Percentiles rank a stretch among this genome's conserved stretches.
Conservation (phyloP, 2,888 invertebrate species). For the Callimorpha dominula region DNA sequence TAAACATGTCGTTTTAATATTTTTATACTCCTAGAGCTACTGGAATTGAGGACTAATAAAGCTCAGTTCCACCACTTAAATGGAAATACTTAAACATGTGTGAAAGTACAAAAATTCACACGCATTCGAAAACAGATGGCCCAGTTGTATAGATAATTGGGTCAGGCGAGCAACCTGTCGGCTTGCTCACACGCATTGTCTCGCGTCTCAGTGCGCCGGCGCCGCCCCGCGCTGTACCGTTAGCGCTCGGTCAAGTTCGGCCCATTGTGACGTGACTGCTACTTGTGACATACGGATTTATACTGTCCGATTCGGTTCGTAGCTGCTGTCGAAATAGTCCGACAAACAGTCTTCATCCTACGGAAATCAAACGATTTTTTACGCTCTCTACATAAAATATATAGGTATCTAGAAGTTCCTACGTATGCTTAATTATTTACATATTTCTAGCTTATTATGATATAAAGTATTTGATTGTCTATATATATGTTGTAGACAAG, state of each 20-base stretch:
- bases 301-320: constrained; percentile 49
- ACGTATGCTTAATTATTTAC: not conserved
- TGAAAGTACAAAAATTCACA: constrained; percentile 78
- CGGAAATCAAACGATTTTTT: constrained; percentile 20
- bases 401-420: not conserved
- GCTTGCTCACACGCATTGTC: constrained; percentile 81
- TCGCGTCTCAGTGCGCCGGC: constrained; percentile 63
- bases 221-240: constrained; percentile 70
- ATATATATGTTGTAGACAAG: no score
- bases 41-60: constrained; percentile 3
- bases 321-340: constrained; percentile 28
- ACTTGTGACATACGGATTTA: constrained; percentile 72
- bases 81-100: constrained; percentile 53
- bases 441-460: not conserved
- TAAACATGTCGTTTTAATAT: not conserved
- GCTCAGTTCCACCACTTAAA: constrained; percentile 36
- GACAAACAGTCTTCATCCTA: constrained; percentile 12
- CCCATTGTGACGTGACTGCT: constrained; percentile 78
- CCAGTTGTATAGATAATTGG: constrained; percentile 81
- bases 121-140: constrained; percentile 77
- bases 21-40: not conserved
- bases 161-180: constrained; percentile 85
- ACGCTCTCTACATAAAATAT: not conserved
- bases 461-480: not conserved
- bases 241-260: constrained; percentile 83